phyloP scores from a whole-genome alignment of 2,888 invertebrate genomes.

The Nebria brevicollis region DNA sequence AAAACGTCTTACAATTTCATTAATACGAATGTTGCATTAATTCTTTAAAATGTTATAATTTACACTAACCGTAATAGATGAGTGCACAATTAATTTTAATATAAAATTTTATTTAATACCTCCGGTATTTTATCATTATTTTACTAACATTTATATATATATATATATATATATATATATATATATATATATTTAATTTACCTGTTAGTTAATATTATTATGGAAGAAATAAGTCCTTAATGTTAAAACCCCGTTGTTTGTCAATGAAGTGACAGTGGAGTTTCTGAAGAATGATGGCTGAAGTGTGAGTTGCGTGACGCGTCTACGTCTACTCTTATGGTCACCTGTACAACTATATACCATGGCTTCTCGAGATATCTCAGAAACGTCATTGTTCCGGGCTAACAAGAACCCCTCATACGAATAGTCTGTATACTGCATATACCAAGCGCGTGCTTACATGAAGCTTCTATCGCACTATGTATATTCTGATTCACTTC shows the following conservation, averaged over 20 bases:
- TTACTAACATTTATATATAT: too few relatives aligned
- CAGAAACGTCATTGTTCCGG: not conserved
- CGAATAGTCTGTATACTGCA: not conserved
- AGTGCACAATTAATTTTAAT: too few relatives aligned
- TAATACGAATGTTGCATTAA: too few relatives aligned
- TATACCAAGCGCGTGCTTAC: not conserved
- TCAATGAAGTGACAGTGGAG: not conserved
- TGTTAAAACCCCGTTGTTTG: not conserved
- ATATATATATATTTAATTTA: not conserved
- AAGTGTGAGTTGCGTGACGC: not conserved
- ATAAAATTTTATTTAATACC: too few relatives aligned
- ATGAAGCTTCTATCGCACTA: not conserved
- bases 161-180: too few relatives aligned
- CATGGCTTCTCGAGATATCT: not conserved
- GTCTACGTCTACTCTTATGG: not conserved
- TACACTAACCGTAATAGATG: too few relatives aligned
- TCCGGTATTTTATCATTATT: too few relatives aligned
- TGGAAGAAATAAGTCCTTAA: not conserved
- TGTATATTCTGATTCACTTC: not conserved
- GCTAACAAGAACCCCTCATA: not conserved
- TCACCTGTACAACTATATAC: not conserved
- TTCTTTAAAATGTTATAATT: too few relatives aligned
- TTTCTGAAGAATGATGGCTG: not conserved
- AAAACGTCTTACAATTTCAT: too few relatives aligned
- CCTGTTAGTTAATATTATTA: not conserved